Evolutionary conservation across 2,888 invertebrate genomes (phyloP), one percentile per base, ranked within the genome.

Genomic region (Oligia strigilis): DNA sequence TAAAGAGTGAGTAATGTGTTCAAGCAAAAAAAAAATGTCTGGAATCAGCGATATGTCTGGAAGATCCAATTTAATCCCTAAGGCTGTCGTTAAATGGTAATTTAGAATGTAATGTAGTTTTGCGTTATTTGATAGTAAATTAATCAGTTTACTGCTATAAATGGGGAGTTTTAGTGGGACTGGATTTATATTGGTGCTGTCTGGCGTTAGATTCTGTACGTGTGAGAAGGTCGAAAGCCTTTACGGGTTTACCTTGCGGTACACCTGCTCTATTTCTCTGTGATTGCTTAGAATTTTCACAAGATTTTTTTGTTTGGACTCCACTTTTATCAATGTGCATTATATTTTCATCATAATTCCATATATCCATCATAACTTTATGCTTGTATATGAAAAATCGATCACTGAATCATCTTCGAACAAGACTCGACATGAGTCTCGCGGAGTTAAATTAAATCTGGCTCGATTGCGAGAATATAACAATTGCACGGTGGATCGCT

Each of bases 401-500:
- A 62, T 80, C 19, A 62, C 5, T 29, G 29, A 85, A 69, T 72
- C 43, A 75, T 49, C 36, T 66, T 49, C 3, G n/a, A n/a, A n/a
- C n/a, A n/a, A n/a, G n/a, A n/a, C n/a, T n/a, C n/a, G n/a, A n/a
- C n/a, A n/a, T n/a, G n/a, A n/a, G n/a, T 19, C 29, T 58, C 17
- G 19, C 49, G 17, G 62, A 83, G 64, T 80, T 77, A 73, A 84
- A 85, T 85, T 81, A 87, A 84, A 77, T 67, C 70, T 23, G 72
- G 19, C 29, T 80, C 43, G 66, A 84, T 84, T 66, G 79, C 55
- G 66, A 40, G 65, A 74, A 77, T 81, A 84, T 84, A 84, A 87
- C 85, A 87, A 85, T 85, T 81, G 85, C 71, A 73, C 84, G 84
- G 67, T 62, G 62, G 69, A 86, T 81, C 72, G 81, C 58, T 74